Evolutionary conservation across 2,113 vertebrate species (phyloP), one percentile per base, ranked within the genome.

Genomic region (Syngnathoides biaculeatus): DNA sequence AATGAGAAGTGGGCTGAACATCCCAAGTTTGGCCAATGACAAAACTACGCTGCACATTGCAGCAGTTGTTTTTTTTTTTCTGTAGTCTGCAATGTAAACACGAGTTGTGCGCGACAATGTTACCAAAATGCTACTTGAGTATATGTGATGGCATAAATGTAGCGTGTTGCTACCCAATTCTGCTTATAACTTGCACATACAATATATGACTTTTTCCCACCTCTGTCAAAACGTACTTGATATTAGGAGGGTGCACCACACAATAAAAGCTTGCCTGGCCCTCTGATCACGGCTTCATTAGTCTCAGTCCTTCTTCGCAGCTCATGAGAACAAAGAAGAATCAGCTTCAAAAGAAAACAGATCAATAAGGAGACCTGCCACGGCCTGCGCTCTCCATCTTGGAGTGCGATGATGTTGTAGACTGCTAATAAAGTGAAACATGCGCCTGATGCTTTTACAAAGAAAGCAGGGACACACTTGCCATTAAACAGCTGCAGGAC

Each of bases 401-500:
- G 52, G 63, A 74, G 63, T 69, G n/a, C 75, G 67, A 69, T 74
- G 72, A 64, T 79, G 75, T 66, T 79, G 75, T 66, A 74, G 81
- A 75, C 76, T 74, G 81, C 68, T 71, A 73, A 83, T 78, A 75
- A 79, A 78, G 79, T 79, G 74, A 83, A 78, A 66, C 80, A 75
- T 72, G 78, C 69, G 67, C 67, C 78, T 75, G 72, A 61, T 75
- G 70, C 72, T 68, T 45, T 83, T 69, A 75, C 67, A 74, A 79
- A 81, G 65, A 67, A 69, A 65, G 30, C 15, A 38, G 52, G 73
- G 39, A 73, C 68, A 55, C 67, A 72, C 56, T 65, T 83, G 70
- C 63, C 77, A 85, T 83, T 43, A 72, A 74, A 80, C 82, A 80
- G 75, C 24, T 70, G 78, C 74, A 48, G 74, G 67, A 69, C 72